Evolutionary conservation across 1,140 invertebrate species (phyloP).

Genomic region (Lucilia sericata): DNA sequence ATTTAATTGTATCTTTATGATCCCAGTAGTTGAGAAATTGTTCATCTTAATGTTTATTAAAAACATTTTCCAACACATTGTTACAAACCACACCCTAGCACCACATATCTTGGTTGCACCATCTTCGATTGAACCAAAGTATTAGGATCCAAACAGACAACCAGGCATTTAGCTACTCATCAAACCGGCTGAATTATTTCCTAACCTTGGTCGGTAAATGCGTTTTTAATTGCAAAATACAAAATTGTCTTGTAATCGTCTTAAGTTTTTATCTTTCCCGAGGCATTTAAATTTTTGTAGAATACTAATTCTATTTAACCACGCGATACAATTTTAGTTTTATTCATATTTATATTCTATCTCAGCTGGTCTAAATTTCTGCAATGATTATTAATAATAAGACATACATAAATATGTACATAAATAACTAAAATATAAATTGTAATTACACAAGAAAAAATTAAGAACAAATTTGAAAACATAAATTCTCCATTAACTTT

Average conservation of each 20-base stretch:
- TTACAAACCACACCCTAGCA: slow-evolving; percentile 22
- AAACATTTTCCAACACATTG: slow-evolving; percentile 31
- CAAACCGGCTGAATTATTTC: neutral
- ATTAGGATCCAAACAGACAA: neutral
- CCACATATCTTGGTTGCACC: slow-evolving; percentile 14
- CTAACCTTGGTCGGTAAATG: slow-evolving; percentile 19
- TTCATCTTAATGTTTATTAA: slow-evolving; percentile 37
- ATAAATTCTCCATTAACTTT: too few species aligned
- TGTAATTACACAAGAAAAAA: neutral
- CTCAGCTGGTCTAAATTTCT: neutral
- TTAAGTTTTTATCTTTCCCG: neutral
- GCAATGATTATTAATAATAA: too few species aligned
- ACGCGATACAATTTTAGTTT: neutral
- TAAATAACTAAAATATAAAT: too few species aligned
- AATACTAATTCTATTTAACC: slow-evolving; percentile 1
- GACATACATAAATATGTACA: too few species aligned
- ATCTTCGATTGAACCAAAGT: neutral
- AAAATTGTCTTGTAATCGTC: slow-evolving; percentile 26
- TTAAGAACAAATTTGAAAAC: too few species aligned
- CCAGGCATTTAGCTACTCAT: neutral
- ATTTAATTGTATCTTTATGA: slow-evolving; percentile 24
- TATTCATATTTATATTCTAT: neutral
- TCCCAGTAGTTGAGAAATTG: neutral
- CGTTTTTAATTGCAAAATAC: slow-evolving; percentile 38
- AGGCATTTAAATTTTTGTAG: neutral